Evolutionary conservation across 2,888 invertebrate species (phyloP).

Genomic region (Tanypteryx hageni): DNA sequence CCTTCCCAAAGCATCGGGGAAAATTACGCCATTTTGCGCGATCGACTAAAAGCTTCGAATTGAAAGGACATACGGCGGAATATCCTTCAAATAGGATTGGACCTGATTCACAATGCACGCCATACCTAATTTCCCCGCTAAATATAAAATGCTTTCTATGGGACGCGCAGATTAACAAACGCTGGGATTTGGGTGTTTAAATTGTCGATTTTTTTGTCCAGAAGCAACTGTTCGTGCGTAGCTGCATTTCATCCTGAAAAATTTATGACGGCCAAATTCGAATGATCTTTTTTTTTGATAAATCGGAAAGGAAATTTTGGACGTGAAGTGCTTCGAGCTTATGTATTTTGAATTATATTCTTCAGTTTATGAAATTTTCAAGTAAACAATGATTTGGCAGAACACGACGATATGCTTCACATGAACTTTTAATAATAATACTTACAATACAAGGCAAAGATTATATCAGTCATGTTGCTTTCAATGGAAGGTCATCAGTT

Average conservation of each 20-base stretch:
- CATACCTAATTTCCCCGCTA: slow-evolving; percentile 4
- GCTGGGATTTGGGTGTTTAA: background rate
- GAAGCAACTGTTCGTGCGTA: background rate
- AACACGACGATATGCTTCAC: no score
- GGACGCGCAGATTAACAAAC: background rate
- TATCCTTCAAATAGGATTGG: background rate
- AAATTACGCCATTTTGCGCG: slow-evolving; percentile 6
- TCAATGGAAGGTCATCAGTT: no score
- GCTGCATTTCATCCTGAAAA: background rate
- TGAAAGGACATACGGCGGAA: background rate
- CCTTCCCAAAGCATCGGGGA: background rate
- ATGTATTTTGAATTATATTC: no score
- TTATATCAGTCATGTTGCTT: no score
- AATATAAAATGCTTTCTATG: background rate
- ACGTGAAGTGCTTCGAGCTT: no score
- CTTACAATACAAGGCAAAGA: no score
- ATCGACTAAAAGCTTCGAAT: background rate
- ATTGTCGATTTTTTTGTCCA: background rate
- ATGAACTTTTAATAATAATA: no score
- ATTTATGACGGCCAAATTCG: no score
- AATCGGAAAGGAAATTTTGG: no score
- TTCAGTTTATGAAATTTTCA: no score
- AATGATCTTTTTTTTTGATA: no score
- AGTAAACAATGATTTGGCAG: no score
- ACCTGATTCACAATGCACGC: background rate